A percentile compares a stretch with the other conserved stretches of the same genome.
phyloP scores from a whole-genome alignment of 2,113 vertebrate species.

The Forbesichthys papilliferus region DNA sequence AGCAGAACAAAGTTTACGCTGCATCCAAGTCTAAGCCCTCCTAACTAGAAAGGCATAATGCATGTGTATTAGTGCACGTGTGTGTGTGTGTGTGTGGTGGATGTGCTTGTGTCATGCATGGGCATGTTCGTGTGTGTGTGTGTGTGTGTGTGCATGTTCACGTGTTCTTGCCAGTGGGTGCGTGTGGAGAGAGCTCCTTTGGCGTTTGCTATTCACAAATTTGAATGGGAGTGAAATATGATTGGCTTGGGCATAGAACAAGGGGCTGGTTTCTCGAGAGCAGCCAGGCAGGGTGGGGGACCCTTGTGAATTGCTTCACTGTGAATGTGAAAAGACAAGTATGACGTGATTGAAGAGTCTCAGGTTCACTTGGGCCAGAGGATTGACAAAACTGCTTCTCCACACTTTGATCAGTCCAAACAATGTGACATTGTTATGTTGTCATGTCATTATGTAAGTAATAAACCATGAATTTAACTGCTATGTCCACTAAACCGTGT shows the following conservation, averaged over 20 bases:
- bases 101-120: constrained; percentile 5
- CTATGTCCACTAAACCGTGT: no score
- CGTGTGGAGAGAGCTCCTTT: constrained; percentile 51
- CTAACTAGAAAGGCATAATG: constrained; percentile 30
- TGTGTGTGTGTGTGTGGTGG: constrained; percentile 22
- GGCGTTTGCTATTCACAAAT: constrained; percentile 59
- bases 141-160: constrained; percentile 10
- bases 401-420: constrained; percentile 12
- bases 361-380: constrained; percentile 7
- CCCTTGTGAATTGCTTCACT: constrained; percentile 50
- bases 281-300: constrained; percentile 47
- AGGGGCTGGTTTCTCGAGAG: constrained; percentile 67
- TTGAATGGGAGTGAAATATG: constrained; percentile 70
- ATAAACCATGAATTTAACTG: no score
- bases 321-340: constrained; percentile 35
- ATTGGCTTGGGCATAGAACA: constrained; percentile 69
- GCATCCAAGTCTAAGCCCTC: constrained; percentile 68
- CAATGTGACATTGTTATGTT: neutral
- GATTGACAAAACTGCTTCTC: constrained; percentile 12
- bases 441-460: constrained; percentile 4
- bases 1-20: constrained; percentile 60
- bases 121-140: constrained; percentile 4
- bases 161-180: constrained; percentile 48
- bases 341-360: constrained; percentile 31
- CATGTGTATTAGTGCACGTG: neutral